Conservation (phyloP, 2,888 invertebrate species). For the Nemurella pictetii region DNA sequence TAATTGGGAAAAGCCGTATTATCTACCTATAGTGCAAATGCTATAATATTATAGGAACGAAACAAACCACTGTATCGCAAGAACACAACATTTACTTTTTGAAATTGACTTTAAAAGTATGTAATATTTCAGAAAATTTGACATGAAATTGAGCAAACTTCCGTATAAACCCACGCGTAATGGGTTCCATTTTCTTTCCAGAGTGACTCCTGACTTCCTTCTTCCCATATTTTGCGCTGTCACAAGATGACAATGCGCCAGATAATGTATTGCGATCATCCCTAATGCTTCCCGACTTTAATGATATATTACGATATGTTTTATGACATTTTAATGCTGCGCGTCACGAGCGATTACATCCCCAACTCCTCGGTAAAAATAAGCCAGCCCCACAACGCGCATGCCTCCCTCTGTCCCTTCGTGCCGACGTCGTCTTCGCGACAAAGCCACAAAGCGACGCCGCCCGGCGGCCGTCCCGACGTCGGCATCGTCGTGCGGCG, state of each 20-base stretch:
- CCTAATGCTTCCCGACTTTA: neutral
- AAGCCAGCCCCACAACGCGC: neutral
- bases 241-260: neutral
- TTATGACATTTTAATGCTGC: constrained; percentile 21
- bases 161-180: too few relatives aligned
- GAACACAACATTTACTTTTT: too few relatives aligned
- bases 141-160: too few relatives aligned
- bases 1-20: too few relatives aligned
- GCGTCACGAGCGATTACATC: constrained; percentile 12
- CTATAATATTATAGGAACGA: too few relatives aligned
- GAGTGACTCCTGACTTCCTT: neutral
- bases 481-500: neutral
- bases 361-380: neutral
- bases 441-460: neutral
- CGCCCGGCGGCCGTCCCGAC: neutral
- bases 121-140: too few relatives aligned
- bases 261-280: neutral
- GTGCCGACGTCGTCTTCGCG: neutral
- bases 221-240: neutral
- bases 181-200: neutral
- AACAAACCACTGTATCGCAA: too few relatives aligned
- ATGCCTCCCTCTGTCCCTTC: neutral
- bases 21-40: too few relatives aligned
- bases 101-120: too few relatives aligned
- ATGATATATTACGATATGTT: neutral